These are phyloP conservation scores for Hestina assimilis DNA, from an alignment of 1,140 invertebrate genomes.

Conservation along the genomic window DNA sequence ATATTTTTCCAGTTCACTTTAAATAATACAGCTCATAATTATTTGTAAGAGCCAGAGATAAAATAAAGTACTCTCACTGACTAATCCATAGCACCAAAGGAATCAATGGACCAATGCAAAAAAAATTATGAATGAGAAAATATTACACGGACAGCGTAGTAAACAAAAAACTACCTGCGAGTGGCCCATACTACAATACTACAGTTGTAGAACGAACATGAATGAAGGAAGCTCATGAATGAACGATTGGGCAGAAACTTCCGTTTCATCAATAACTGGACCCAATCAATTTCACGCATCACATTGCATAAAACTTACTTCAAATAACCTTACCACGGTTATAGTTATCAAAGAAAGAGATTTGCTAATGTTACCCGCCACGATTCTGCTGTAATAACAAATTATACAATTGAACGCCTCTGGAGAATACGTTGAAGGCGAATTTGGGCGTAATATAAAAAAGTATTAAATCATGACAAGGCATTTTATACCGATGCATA, in stretches of 20 bases:
- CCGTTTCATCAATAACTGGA: conserved; percentile 42
- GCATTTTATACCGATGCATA: not conserved
- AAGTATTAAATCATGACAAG: not conserved
- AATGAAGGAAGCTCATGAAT: conserved; percentile 57
- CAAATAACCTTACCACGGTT: conserved; percentile 38
- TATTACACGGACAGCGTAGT: conserved; percentile 6
- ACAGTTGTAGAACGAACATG: conserved; percentile 62
- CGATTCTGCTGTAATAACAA: conserved; percentile 47
- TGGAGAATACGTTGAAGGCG: conserved; percentile 46
- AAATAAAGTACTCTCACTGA: conserved; percentile 3
- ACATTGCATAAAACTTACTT: conserved; percentile 67
- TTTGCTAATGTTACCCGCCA: conserved; percentile 32
- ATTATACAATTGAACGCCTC: conserved; percentile 64
- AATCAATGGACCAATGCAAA: not conserved
- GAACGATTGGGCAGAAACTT: conserved; percentile 50
- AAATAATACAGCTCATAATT: not conserved
- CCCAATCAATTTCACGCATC: conserved; percentile 68
- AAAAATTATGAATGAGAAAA: conserved; percentile 28
- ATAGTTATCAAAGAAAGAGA: conserved; percentile 36
- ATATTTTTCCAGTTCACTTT: no score
- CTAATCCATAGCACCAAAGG: not conserved
- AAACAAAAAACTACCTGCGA: conserved; percentile 47
- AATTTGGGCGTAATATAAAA: not conserved
- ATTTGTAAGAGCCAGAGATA: not conserved
- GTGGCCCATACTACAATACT: conserved; percentile 39